Conservation (phyloP, 1,140 invertebrate species). For the Lysiphlebus fabarum region DNA sequence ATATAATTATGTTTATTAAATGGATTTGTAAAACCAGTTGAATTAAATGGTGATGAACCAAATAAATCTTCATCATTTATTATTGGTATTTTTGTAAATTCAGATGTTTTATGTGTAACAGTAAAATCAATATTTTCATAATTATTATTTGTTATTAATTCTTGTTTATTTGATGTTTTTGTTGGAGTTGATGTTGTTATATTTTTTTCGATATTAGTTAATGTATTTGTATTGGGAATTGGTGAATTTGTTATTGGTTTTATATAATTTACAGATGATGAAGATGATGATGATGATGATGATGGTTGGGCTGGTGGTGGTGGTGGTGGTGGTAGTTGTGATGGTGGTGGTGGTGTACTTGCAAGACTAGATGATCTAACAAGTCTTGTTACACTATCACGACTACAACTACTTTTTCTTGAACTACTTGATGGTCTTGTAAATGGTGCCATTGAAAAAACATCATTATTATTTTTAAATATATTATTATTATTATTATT, state of each 20-base stretch:
- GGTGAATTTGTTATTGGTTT: constrained; percentile 30
- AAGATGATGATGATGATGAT: too few relatives aligned
- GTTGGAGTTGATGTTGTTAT: neutral
- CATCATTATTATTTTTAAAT: constrained; percentile 58
- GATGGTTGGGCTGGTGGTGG: neutral
- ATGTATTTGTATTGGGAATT: constrained; percentile 31
- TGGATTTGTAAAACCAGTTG: constrained; percentile 42
- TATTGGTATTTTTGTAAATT: neutral
- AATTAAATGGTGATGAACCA: constrained; percentile 58
- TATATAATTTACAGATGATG: constrained; percentile 27
- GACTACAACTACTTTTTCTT: constrained; percentile 40
- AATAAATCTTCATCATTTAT: constrained; percentile 53
- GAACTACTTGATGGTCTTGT: constrained; percentile 52
- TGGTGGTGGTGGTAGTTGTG: constrained; percentile 27
- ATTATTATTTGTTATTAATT: constrained; percentile 22
- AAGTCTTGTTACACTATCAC: constrained; percentile 32
- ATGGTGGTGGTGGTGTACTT: constrained; percentile 28
- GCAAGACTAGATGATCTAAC: constrained; percentile 28
- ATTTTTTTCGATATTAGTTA: constrained; percentile 30
- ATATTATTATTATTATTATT: constrained; percentile 35
- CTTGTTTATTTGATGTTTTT: constrained; percentile 10
- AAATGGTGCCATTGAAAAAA: constrained; percentile 75
- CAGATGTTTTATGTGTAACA: constrained; percentile 7
- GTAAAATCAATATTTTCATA: constrained; percentile 32
- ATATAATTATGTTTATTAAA: constrained; percentile 37